Percentiles rank a stretch among this genome's conserved stretches.
Conservation (phyloP, 2,113 vertebrate genomes). For the Boleophthalmus pectinirostris region DNA sequence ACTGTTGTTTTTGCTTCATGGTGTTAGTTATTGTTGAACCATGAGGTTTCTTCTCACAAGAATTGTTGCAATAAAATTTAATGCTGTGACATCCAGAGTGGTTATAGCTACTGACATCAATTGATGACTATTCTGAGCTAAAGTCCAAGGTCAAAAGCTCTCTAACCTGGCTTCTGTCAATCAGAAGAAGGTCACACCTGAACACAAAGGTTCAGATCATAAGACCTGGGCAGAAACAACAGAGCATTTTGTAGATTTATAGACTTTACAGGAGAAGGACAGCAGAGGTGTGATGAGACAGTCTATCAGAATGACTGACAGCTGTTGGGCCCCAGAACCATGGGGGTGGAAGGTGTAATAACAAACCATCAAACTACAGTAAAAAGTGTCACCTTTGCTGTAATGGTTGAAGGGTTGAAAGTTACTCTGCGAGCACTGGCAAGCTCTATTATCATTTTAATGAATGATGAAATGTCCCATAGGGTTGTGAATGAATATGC, state of each 20-base stretch:
- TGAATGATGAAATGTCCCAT: no score
- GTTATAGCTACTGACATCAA: not conserved
- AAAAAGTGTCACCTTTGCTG: slow-evolving; percentile 10
- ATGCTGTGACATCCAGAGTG: not conserved
- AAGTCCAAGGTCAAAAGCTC: not conserved
- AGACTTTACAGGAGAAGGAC: slow-evolving; percentile 26
- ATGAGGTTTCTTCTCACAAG: not conserved
- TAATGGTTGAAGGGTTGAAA: not conserved
- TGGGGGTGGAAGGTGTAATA: slow-evolving; percentile 26
- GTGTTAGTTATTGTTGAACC: no score
- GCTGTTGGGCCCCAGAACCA: slow-evolving; percentile 26
- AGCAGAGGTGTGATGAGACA: slow-evolving; percentile 18
- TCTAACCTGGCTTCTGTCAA: slow-evolving; percentile 2
- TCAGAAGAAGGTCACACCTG: slow-evolving; percentile 39
- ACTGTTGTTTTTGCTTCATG: no score
- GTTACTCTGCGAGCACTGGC: not conserved
- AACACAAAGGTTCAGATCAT: slow-evolving; percentile 7
- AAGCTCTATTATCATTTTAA: not conserved
- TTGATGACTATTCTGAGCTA: not conserved
- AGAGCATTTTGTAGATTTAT: slow-evolving; percentile 13
- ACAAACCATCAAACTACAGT: slow-evolving; percentile 3
- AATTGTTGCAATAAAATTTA: not conserved
- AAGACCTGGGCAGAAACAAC: slow-evolving; percentile 11
- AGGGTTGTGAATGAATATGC: no score
- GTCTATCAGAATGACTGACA: slow-evolving; percentile 51